Conservation (phyloP, 92 coral and sea anemone species). For the Palythoa grandiflora region DNA sequence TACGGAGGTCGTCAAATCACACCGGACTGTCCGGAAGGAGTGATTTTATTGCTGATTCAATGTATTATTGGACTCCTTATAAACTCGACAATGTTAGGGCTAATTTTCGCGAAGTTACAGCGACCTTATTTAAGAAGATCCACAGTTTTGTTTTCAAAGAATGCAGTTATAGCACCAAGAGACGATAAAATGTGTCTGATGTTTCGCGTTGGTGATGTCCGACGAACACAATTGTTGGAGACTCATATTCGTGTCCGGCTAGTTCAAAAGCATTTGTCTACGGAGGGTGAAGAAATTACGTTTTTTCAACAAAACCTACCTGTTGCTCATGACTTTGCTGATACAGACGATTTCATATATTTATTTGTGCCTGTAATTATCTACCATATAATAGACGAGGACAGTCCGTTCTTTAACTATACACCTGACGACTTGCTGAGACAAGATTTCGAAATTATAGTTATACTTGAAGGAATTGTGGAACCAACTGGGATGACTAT, state of each 20-base stretch:
- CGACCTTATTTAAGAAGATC: slow-evolving; percentile 70
- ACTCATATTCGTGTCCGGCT: slow-evolving; percentile 75
- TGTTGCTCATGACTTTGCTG: slow-evolving; percentile 59
- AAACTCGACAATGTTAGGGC: slow-evolving; percentile 74
- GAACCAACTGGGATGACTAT: slow-evolving; percentile 85
- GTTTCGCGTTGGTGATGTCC: slow-evolving; percentile 82
- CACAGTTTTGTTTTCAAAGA: slow-evolving; percentile 69
- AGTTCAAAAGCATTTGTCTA: slow-evolving; percentile 62
- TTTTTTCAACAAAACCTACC: slow-evolving; percentile 66
- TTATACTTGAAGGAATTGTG: slow-evolving; percentile 75
- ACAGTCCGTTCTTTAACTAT: slow-evolving; percentile 78
- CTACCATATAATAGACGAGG: slow-evolving; percentile 76
- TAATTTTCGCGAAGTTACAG: slow-evolving; percentile 80
- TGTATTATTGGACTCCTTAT: slow-evolving; percentile 79
- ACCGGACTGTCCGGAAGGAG: slow-evolving; percentile 85
- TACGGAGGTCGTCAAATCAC: slow-evolving; percentile 82
- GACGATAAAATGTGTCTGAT: slow-evolving; percentile 75
- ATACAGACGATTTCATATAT: slow-evolving; percentile 70
- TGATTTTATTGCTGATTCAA: slow-evolving; percentile 72
- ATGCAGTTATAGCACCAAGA: slow-evolving; percentile 79
- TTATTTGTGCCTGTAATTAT: slow-evolving; percentile 72
- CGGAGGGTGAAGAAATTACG: slow-evolving; percentile 69
- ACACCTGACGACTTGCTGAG: slow-evolving; percentile 68
- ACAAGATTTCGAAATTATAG: slow-evolving; percentile 71
- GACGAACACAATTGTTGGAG: slow-evolving; percentile 76